These are phyloP conservation scores for Dasyprocta punctata DNA, from an alignment of 2,113 vertebrate genomes.

Conservation along the genomic window DNA sequence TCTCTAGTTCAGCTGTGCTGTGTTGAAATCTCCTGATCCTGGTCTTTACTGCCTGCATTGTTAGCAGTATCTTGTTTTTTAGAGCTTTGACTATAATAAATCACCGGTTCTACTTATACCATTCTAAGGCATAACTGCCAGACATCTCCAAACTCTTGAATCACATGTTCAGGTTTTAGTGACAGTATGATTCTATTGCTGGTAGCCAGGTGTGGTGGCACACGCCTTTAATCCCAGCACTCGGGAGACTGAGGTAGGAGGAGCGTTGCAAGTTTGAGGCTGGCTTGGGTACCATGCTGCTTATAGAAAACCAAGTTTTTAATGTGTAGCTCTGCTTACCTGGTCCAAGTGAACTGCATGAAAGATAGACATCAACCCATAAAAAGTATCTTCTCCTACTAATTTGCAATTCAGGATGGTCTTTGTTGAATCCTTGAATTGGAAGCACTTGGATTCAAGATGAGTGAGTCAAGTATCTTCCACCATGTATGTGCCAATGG, in stretches of 20 bases:
- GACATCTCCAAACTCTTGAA: not conserved
- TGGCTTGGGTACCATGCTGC: no score
- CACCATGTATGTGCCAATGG: fast-evolving
- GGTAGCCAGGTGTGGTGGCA: no score
- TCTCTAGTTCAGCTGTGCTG: not conserved
- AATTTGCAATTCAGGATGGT: not conserved
- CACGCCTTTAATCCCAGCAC: no score
- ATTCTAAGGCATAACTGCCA: not conserved
- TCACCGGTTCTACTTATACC: not conserved
- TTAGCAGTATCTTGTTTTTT: not conserved
- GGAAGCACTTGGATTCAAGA: not conserved
- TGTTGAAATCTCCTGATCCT: not conserved
- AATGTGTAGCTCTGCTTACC: not conserved
- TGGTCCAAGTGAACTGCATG: not conserved
- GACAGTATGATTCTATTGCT: not conserved
- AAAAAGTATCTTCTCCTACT: not conserved
- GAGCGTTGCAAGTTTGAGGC: no score
- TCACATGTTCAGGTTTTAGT: not conserved
- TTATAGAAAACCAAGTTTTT: not conserved
- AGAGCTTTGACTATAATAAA: not conserved
- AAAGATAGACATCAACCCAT: not conserved
- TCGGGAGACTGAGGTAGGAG: no score
- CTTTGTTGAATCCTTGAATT: not conserved
- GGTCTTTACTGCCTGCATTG: not conserved
- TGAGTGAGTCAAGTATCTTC: not conserved